Evolutionary conservation across 2,113 vertebrate species (phyloP).

Genomic region (Gila orcuttii): DNA sequence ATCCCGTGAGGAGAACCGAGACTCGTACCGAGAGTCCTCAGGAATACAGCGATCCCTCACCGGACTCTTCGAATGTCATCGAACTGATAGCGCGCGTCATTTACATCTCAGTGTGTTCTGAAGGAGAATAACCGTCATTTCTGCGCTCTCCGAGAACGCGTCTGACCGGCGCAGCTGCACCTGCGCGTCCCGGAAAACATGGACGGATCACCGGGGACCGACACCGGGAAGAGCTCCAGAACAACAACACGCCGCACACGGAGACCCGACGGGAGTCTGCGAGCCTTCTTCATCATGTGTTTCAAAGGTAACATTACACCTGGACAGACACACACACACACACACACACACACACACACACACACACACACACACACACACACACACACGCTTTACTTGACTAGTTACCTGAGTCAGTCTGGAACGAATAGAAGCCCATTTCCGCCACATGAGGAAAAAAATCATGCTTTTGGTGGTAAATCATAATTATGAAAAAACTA

Average conservation of each 20-base stretch:
- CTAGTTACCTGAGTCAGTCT: neutral
- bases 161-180: neutral
- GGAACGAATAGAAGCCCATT: no score
- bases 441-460: no score
- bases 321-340: neutral
- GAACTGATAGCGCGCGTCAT: neutral
- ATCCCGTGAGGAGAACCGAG: neutral
- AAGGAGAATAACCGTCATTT: neutral
- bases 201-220: conserved; percentile 8
- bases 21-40: neutral
- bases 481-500: no score
- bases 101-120: neutral
- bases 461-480: no score
- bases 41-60: neutral
- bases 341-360: no score
- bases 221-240: neutral
- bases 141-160: neutral
- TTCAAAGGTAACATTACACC: neutral
- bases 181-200: conserved; percentile 16
- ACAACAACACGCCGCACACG: neutral
- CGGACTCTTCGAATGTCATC: neutral
- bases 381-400: no score
- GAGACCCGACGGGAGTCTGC: no score
- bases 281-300: neutral
- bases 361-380: no score